Conservation (phyloP, 2,888 invertebrate species). For the Meteorus colon region DNA sequence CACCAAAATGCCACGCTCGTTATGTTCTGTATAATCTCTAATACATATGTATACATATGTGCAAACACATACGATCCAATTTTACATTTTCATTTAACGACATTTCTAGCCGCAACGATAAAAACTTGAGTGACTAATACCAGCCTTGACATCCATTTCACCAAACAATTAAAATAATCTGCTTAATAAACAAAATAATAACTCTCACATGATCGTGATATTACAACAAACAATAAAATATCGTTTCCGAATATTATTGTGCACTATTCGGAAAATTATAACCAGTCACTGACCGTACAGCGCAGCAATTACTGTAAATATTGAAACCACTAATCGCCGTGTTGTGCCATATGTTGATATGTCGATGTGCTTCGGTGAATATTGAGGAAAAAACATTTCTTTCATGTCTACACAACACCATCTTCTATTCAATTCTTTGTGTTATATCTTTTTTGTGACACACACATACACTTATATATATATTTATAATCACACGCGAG, state of each 20-base stretch:
- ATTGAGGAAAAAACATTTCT: neutral
- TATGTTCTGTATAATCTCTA: neutral
- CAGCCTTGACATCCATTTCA: neutral
- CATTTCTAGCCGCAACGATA: slow-evolving; percentile 2
- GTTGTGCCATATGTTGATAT: neutral
- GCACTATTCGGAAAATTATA: neutral
- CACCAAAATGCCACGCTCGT: neutral
- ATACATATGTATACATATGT: neutral
- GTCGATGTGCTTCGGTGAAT: neutral
- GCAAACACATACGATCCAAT: too few species aligned
- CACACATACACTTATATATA: too few species aligned
- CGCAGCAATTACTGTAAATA: neutral
- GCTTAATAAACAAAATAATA: neutral
- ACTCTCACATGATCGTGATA: too few species aligned
- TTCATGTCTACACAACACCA: neutral
- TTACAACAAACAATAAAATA: too few species aligned
- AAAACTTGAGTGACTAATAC: neutral
- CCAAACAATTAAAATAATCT: neutral
- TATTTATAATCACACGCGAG: too few species aligned
- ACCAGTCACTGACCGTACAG: neutral
- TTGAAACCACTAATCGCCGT: neutral
- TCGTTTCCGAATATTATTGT: too few species aligned
- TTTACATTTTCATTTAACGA: neutral
- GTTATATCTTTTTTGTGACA: too few species aligned
- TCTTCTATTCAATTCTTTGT: neutral